Conservation (phyloP, 2,113 vertebrate genomes). For the Madoqua kirkii region DNA sequence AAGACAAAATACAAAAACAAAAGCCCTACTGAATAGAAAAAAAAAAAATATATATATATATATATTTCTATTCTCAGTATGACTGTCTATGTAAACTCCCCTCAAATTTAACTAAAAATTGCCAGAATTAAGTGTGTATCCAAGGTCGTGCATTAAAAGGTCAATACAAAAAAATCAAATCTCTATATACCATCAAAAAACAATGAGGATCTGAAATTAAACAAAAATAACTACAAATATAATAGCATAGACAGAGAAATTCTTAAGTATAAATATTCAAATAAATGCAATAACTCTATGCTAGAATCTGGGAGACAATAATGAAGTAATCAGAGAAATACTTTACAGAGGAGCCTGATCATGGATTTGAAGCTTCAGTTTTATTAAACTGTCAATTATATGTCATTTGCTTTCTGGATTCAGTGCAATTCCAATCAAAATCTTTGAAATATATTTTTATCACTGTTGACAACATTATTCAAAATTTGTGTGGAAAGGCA, state of each 20-base stretch:
- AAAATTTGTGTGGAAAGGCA: not conserved
- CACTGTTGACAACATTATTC: not conserved
- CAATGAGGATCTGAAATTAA: not conserved
- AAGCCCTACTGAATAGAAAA: not conserved
- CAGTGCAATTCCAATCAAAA: not conserved
- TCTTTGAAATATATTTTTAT: not conserved
- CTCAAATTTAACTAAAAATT: not conserved
- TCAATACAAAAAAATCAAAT: not conserved
- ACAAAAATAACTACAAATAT: not conserved
- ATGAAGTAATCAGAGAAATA: not conserved
- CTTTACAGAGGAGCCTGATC: not conserved
- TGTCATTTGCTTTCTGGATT: not conserved
- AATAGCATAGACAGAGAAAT: not conserved
- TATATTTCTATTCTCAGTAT: not conserved
- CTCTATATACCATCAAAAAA: not conserved
- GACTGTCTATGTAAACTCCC: not conserved
- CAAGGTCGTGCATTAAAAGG: not conserved
- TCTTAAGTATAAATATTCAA: not conserved
- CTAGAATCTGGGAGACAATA: not conserved
- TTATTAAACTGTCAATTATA: not conserved
- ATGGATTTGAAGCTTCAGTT: not conserved
- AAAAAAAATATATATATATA: too few relatives aligned
- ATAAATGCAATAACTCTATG: not conserved
- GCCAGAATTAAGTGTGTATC: not conserved
- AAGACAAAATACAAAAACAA: not conserved